Evolutionary conservation across 2,797 vertebrate species (phyloP), one percentile per base, ranked within the genome.

Genomic region (Austrolebias charrua): DNA sequence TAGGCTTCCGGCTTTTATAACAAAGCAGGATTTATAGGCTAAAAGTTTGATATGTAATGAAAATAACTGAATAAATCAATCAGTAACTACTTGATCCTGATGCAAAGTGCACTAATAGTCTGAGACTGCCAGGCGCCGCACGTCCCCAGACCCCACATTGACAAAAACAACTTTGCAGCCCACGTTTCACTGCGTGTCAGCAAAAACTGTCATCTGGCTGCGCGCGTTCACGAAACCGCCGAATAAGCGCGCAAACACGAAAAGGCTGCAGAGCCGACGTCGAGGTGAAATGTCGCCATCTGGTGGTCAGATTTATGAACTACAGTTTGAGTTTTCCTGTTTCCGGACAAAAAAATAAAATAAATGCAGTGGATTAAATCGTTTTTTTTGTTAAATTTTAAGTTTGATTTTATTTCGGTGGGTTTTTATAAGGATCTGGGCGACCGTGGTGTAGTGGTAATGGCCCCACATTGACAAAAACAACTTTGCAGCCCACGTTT

Each of bases 121-220:
- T 24, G 50, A 53, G 52, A 54, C 49, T 46, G 47, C 31, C 38
- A 29, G 66, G 56, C 49, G 55, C 63, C 71, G 24, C 4, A 35
- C 4, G 19, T 4, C 18, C 51, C 11, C 28, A 14, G 44, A 47
- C 20, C 48, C 12, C 40, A 40, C 48, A 24, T 9, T 48, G 49
- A 64, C 57, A 57, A 43, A 62, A 55, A 59, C 14, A 8, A 13
- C 38, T 40, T 31, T 47, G n/a, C 12, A 31, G 53, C 24, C 48
- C 33, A n/a, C 44, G 8, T 60, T 79, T 79, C 1, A 45, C 56
- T 53, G 16, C 16, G 50, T 66, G 79, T 81, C 74, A 76, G 76
- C 80, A 70, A 46, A 55, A 73, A 72, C 38, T 14, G 10, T 1
- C 14, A 66, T 42, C 59, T 2, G 31, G 14, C n/a, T 31, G 58